Conservation (phyloP, 2,888 invertebrate genomes). For the Dicyrtomina minuta region DNA sequence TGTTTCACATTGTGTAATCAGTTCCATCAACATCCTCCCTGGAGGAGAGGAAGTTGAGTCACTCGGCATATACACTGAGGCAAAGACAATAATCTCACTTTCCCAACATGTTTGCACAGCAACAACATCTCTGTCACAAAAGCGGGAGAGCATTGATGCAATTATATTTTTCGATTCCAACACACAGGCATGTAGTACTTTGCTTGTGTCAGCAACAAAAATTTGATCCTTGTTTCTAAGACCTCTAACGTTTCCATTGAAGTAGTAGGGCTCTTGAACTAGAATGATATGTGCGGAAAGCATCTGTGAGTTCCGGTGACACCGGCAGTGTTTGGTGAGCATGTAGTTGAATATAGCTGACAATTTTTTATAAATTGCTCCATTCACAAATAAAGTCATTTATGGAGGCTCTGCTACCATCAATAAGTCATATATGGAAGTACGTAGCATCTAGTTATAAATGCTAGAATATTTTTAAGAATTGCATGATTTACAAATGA, state of each 20-base stretch:
- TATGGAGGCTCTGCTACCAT: too few species aligned
- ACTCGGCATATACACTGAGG: background rate
- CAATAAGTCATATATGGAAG: too few species aligned
- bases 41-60: background rate
- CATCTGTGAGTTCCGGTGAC: too few species aligned
- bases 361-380: too few species aligned
- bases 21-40: background rate
- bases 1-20: slow-evolving; percentile 22
- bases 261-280: background rate
- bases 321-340: too few species aligned
- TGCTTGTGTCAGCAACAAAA: background rate
- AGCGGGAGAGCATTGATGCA: background rate
- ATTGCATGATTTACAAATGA: too few species aligned
- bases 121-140: slow-evolving; percentile 3
- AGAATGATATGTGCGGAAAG: too few species aligned
- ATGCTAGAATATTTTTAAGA: too few species aligned
- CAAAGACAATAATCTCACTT: background rate
- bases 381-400: too few species aligned
- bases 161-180: background rate
- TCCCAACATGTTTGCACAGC: background rate
- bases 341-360: too few species aligned
- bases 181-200: background rate
- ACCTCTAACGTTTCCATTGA: background rate
- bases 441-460: too few species aligned
- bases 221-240: background rate